Conservation (phyloP, 2,888 invertebrate species). For the Resseliella maxima region DNA sequence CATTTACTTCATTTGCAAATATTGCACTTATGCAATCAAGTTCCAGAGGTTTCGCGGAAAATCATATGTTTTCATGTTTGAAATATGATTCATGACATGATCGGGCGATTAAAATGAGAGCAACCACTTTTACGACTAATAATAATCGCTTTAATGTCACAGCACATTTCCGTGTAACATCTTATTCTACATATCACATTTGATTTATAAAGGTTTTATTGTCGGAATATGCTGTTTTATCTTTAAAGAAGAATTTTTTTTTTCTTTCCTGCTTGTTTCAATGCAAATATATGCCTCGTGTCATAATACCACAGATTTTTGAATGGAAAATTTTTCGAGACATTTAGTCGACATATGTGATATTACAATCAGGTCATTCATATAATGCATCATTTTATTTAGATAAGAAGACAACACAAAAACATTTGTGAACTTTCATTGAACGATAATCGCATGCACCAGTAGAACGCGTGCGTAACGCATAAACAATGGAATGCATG, state of each 20-base stretch:
- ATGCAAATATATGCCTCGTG: not conserved
- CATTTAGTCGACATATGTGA: not conserved
- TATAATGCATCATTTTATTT: not conserved
- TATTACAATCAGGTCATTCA: conserved; percentile 42
- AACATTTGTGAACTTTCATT: conserved; percentile 30
- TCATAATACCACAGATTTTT: not conserved
- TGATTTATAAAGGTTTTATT: not conserved
- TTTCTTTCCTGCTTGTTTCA: not conserved
- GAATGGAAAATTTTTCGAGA: conserved; percentile 49
- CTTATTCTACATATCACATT: not conserved
- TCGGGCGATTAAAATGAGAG: not conserved
- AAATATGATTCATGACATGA: conserved; percentile 5
- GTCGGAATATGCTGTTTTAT: not conserved
- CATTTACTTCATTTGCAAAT: not conserved
- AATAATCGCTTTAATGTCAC: not conserved
- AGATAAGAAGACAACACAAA: conserved; percentile 7
- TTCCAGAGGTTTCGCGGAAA: not conserved
- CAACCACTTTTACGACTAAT: not conserved
- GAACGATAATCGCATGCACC: conserved; percentile 23
- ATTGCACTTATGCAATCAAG: not conserved
- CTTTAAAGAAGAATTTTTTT: not conserved
- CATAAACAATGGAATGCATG: not conserved
- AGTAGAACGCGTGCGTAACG: conserved; percentile 18
- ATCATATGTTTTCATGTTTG: not conserved
- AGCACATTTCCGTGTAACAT: not conserved